These are phyloP conservation scores for Elanus axillaris DNA, from an alignment of 2,113 vertebrate genomes.

Conservation along the genomic window DNA sequence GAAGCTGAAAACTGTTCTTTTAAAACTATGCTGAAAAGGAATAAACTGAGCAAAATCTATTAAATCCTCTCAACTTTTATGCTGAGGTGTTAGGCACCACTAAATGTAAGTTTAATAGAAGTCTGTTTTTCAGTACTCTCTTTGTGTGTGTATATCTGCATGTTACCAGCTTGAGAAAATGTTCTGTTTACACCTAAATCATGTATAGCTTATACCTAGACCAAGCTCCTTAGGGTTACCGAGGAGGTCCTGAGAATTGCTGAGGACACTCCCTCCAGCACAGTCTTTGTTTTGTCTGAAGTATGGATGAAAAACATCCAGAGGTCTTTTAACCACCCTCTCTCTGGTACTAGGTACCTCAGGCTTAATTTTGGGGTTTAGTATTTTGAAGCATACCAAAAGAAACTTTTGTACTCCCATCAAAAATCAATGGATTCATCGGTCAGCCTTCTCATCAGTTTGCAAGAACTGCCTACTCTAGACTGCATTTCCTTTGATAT, in stretches of 20 bases:
- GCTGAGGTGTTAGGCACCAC: neutral
- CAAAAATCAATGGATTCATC: neutral
- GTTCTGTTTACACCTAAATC: neutral
- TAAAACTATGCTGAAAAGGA: neutral
- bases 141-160: neutral
- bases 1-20: neutral
- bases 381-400: no score
- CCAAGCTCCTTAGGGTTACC: neutral
- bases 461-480: neutral
- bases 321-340: neutral
- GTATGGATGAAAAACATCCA: neutral
- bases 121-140: neutral
- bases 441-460: neutral
- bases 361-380: neutral
- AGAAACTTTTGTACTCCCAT: neutral
- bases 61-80: neutral
- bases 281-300: neutral
- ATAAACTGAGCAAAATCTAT: neutral
- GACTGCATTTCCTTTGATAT: neutral
- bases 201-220: neutral
- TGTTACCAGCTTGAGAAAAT: neutral
- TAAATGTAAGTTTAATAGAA: neutral
- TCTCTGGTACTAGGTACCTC: neutral
- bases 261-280: neutral
- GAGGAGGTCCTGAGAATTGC: neutral